Evolutionary conservation across 2,888 invertebrate genomes (phyloP).

Genomic region (Trilocha varians): DNA sequence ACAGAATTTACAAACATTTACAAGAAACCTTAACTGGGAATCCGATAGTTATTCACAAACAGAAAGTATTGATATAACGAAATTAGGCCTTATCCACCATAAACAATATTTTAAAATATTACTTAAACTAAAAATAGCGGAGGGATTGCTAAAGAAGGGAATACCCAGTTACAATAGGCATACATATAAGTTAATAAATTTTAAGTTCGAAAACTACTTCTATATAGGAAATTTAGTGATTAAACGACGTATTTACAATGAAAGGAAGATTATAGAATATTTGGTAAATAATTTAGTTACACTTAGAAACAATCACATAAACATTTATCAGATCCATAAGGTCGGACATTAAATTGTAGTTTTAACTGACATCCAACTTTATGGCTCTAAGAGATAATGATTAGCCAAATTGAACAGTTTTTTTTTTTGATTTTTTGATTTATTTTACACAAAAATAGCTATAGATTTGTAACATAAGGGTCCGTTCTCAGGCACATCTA

Average conservation of each 20-base stretch:
- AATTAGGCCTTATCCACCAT: constrained; percentile 18
- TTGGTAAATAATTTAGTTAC: constrained; percentile 64
- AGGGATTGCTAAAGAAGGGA: constrained; percentile 29
- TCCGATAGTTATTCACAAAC: constrained; percentile 15
- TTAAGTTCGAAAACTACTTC: constrained; percentile 17
- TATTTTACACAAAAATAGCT: constrained; percentile 19
- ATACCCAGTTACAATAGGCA: constrained; percentile 24
- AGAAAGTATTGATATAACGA: constrained; percentile 4
- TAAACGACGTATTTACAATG: constrained; percentile 55
- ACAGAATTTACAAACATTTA: constrained; percentile 68
- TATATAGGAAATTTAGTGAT: constrained; percentile 27
- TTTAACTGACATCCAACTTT: neutral
- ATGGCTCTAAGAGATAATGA: neutral
- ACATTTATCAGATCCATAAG: constrained; percentile 22
- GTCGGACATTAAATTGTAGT: constrained; percentile 10
- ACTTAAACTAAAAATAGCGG: constrained; percentile 36
- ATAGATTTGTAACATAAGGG: constrained; percentile 14
- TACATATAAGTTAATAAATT: constrained; percentile 2
- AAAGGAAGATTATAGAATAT: constrained; percentile 46
- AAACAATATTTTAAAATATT: constrained; percentile 1
- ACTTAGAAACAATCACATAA: constrained; percentile 5
- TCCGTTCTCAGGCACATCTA: constrained; percentile 25
- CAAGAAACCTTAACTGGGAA: constrained; percentile 56
- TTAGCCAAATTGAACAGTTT: constrained; percentile 9
- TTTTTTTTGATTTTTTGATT: constrained; percentile 16